These are phyloP conservation scores for Kradibia gibbosae DNA, from an alignment of 1,140 invertebrate species.

Conservation along the genomic window DNA sequence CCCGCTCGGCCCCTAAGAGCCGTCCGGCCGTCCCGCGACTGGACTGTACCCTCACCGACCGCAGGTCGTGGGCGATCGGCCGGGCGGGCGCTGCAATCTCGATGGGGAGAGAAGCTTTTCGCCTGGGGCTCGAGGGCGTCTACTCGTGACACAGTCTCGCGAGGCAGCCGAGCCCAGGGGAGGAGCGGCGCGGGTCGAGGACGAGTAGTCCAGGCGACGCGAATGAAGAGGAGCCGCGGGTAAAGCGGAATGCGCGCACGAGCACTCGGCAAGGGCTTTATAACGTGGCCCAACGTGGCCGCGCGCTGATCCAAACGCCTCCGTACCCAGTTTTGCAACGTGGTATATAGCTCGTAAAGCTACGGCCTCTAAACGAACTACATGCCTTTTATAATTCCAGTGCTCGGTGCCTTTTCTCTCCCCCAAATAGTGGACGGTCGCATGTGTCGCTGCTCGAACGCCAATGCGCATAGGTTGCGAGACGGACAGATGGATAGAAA, in stretches of 20 bases:
- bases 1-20: too few species aligned
- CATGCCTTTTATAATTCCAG: slow-evolving; percentile 65
- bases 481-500: neutral
- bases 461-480: neutral
- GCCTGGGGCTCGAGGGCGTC: neutral
- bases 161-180: neutral
- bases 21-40: too few species aligned
- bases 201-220: too few species aligned
- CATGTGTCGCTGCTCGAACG: neutral
- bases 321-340: neutral
- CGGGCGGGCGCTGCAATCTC: slow-evolving; percentile 65
- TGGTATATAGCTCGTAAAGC: slow-evolving; percentile 55
- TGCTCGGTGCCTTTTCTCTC: slow-evolving; percentile 23
- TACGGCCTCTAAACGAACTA: slow-evolving; percentile 63
- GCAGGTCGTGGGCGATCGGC: too few species aligned
- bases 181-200: too few species aligned
- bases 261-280: slow-evolving; percentile 43
- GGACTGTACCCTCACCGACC: too few species aligned
- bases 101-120: slow-evolving; percentile 62
- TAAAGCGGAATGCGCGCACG: slow-evolving; percentile 52
- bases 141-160: neutral
- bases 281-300: slow-evolving; percentile 61
- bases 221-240: neutral
- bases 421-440: neutral
- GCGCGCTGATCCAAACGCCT: slow-evolving; percentile 47